Conservation (phyloP, 2,888 invertebrate genomes). For the Blera fallax region DNA sequence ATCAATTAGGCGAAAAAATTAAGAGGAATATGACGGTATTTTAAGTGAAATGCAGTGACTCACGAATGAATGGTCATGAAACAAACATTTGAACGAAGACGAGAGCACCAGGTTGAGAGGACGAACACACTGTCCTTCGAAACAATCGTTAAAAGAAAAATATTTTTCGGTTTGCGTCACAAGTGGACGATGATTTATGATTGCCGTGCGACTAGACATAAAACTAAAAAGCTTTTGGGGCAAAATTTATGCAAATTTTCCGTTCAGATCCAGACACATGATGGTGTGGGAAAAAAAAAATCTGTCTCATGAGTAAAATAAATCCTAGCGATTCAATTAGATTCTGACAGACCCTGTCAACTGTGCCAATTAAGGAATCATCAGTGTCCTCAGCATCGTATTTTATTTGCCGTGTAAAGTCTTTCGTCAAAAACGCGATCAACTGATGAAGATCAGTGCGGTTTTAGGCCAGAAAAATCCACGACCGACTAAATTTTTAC, state of each 20-base stretch:
- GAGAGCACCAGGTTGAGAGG: neutral
- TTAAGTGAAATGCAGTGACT: neutral
- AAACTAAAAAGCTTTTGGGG: neutral
- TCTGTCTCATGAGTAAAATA: no score
- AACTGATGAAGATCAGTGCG: no score
- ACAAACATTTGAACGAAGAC: neutral
- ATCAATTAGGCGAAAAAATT: neutral
- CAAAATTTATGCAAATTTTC: neutral
- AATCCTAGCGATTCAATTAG: no score
- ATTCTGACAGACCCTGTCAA: no score
- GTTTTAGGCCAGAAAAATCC: no score
- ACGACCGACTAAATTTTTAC: no score
- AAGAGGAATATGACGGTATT: neutral
- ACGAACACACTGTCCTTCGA: neutral
- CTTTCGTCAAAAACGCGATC: no score
- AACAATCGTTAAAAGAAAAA: neutral
- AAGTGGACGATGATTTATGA: slow-evolving; percentile 6
- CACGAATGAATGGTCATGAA: neutral
- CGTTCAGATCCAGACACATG: neutral
- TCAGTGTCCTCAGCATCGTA: no score
- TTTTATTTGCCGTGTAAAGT: no score
- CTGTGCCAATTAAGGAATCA: no score
- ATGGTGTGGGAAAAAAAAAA: no score
- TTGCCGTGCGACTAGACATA: neutral
- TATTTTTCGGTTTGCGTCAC: neutral